phyloP scores from a whole-genome alignment of 2,797 vertebrate genomes.

The Pseudotriccus pelzelni region DNA sequence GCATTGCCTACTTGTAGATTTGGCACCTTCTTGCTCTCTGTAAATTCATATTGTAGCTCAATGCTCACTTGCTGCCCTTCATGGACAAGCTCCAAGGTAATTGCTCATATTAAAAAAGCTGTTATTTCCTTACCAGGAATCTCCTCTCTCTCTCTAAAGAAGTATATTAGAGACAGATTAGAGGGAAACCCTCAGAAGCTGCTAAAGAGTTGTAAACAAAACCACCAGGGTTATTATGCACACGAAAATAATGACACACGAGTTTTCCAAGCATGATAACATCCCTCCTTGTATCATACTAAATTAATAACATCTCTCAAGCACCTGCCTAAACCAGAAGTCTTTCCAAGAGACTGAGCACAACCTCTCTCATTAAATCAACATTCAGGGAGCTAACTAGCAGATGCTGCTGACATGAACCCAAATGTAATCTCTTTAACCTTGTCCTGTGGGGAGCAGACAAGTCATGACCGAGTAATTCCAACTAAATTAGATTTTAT shows the following conservation, averaged over 20 bases:
- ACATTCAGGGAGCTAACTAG: conserved; percentile 76
- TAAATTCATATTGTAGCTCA: neutral
- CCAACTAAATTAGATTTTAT: conserved; percentile 82
- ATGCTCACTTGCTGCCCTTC: neutral
- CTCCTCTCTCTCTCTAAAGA: neutral
- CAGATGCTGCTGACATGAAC: conserved; percentile 87
- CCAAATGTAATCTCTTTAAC: conserved; percentile 93
- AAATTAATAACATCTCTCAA: conserved; percentile 73
- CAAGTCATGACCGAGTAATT: conserved; percentile 86
- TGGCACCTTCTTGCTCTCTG: neutral
- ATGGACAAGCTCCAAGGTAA: neutral
- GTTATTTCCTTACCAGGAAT: neutral
- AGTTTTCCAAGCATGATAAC: conserved; percentile 19
- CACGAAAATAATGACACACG: neutral
- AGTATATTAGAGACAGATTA: neutral
- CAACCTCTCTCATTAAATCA: conserved; percentile 89
- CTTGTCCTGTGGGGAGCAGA: conserved; percentile 82
- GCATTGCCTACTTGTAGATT: neutral
- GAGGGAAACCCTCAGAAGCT: neutral
- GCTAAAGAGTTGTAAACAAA: neutral
- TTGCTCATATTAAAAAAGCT: neutral
- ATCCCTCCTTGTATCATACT: conserved; percentile 12
- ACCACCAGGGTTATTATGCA: neutral
- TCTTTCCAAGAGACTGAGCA: conserved; percentile 82
- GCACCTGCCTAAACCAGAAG: conserved; percentile 78